phyloP scores from a whole-genome alignment of 2,797 vertebrate species.

The Muscicapa striata region DNA sequence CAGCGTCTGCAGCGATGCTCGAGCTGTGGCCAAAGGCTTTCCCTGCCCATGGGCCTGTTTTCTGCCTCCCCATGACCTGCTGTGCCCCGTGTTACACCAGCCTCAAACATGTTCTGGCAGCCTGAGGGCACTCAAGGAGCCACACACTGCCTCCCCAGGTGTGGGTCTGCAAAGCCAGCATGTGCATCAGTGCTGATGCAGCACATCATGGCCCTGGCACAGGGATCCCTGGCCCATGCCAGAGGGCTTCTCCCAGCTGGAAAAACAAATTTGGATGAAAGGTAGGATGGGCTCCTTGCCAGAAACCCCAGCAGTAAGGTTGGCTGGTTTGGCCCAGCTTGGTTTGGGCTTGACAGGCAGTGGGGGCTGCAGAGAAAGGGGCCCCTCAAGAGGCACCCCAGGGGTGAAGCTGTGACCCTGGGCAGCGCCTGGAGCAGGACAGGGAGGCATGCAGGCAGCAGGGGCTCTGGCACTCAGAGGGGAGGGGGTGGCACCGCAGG shows the following conservation, averaged over 20 bases:
- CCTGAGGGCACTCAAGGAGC: neutral
- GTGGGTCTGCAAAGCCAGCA: neutral
- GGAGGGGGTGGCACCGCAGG: neutral
- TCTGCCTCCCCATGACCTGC: neutral
- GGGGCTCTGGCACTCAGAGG: neutral
- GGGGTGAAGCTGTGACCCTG: neutral
- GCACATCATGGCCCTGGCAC: rapidly evolving
- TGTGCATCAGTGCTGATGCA: rapidly evolving
- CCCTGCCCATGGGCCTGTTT: neutral
- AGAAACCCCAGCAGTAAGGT: neutral
- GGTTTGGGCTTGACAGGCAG: neutral
- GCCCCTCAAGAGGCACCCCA: neutral
- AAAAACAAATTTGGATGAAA: neutral
- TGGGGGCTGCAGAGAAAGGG: neutral
- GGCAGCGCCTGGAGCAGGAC: rapidly evolving
- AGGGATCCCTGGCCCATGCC: rapidly evolving
- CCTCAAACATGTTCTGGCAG: neutral
- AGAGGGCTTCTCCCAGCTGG: neutral
- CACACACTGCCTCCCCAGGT: rapidly evolving
- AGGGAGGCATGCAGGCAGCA: rapidly evolving
- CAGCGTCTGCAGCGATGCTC: rapidly evolving
- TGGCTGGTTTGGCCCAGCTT: neutral
- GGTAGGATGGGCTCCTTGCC: neutral
- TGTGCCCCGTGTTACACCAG: neutral
- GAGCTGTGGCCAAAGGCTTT: neutral